phyloP scores from a whole-genome alignment of 2,888 invertebrate species.

The Chaitophorus viminalis region DNA sequence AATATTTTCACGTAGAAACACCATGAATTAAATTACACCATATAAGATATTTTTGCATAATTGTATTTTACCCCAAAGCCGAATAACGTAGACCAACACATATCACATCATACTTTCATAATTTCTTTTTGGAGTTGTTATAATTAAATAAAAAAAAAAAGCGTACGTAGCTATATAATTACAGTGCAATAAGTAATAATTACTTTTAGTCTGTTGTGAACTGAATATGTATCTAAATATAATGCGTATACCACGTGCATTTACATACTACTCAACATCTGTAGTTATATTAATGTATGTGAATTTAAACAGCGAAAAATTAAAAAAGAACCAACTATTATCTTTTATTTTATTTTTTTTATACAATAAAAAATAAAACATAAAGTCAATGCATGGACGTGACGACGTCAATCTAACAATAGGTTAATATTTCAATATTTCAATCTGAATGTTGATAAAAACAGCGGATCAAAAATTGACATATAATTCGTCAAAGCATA shows the following conservation, averaged over 20 bases:
- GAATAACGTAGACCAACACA: background rate
- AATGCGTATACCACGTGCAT: background rate
- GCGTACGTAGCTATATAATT: background rate
- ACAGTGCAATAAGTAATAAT: background rate
- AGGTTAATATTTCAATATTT: background rate
- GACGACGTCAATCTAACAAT: background rate
- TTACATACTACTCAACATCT: background rate
- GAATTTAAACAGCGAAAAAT: background rate
- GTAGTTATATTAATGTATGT: background rate
- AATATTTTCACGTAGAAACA: too few relatives aligned
- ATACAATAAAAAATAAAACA: background rate
- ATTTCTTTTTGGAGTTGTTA: background rate
- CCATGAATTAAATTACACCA: background rate
- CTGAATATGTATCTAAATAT: background rate
- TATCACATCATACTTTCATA: background rate
- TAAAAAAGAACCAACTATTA: background rate
- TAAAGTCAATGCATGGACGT: background rate
- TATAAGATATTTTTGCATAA: background rate
- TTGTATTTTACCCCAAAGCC: background rate
- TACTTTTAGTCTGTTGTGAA: background rate
- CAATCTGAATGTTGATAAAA: background rate
- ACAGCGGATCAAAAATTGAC: background rate
- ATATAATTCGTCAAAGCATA: background rate
- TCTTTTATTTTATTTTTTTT: background rate
- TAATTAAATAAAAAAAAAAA: background rate